These are phyloP conservation scores for Micrasema longulum DNA, from an alignment of 1,140 invertebrate species.

Conservation along the genomic window DNA sequence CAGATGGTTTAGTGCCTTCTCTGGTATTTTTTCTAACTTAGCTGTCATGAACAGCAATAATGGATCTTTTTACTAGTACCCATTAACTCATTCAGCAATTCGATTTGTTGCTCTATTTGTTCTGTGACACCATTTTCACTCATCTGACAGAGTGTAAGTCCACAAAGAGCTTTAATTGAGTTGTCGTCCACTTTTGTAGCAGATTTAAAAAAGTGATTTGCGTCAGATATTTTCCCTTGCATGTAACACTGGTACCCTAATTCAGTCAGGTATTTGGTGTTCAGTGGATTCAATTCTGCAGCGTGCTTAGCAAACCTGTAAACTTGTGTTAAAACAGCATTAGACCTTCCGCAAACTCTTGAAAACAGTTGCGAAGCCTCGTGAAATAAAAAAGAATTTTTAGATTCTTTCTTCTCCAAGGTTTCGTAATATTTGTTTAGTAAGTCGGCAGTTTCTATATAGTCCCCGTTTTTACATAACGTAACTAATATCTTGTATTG, in stretches of 20 bases:
- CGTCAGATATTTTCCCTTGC: conserved; percentile 81
- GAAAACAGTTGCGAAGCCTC: conserved; percentile 83
- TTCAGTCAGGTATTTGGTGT: conserved; percentile 80
- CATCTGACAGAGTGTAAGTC: conserved; percentile 86
- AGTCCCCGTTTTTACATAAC: conserved; percentile 83
- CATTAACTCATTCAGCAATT: conserved; percentile 87
- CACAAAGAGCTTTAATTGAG: conserved; percentile 81
- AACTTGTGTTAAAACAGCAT: conserved; percentile 77
- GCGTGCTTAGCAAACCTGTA: conserved; percentile 81
- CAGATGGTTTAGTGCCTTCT: conserved; percentile 73
- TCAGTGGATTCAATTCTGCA: conserved; percentile 76
- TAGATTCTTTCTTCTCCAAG: conserved; percentile 80
- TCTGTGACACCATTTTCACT: conserved; percentile 70
- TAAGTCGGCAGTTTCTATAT: conserved; percentile 75
- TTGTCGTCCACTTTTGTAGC: conserved; percentile 87
- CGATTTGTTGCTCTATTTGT: conserved; percentile 86
- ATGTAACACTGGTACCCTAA: conserved; percentile 84
- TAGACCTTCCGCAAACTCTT: conserved; percentile 79
- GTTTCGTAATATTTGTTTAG: conserved; percentile 76
- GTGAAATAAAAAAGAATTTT: conserved; percentile 78
- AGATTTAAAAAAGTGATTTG: conserved; percentile 81
- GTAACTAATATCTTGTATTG: conserved; percentile 78
- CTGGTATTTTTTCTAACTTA: conserved; percentile 72
- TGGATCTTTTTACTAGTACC: conserved; percentile 69
- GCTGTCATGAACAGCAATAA: conserved; percentile 78